Evolutionary conservation across 2,797 vertebrate genomes (phyloP).

Genomic region (Hypotaenidia okinawae): DNA sequence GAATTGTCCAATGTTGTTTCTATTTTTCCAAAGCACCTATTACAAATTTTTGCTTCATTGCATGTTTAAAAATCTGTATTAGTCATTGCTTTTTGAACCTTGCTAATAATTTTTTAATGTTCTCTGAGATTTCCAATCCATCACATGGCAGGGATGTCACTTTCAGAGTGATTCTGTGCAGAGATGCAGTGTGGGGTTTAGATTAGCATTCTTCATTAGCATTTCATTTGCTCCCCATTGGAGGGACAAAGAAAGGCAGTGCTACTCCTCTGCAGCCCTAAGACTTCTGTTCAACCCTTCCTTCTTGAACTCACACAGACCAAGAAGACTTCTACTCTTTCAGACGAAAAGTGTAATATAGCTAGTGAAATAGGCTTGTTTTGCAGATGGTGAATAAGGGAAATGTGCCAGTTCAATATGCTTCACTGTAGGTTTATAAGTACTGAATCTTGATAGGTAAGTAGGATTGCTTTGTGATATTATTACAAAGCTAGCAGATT

Average conservation of each 20-base stretch:
- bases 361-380: neutral
- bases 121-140: neutral
- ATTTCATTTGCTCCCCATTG: neutral
- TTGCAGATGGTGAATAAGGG: neutral
- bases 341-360: neutral
- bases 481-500: slow-evolving; percentile 1
- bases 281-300: neutral
- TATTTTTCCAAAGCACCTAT: neutral
- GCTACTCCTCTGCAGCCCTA: neutral
- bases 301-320: neutral
- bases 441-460: neutral
- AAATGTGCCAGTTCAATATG: neutral
- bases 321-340: neutral
- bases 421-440: neutral
- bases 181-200: neutral
- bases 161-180: neutral
- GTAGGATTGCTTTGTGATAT: slow-evolving; percentile 14
- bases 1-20: neutral
- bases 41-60: neutral
- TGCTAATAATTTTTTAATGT: neutral
- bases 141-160: neutral
- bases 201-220: neutral
- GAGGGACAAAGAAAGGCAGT: neutral
- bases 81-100: neutral
- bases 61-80: neutral